A percentile compares a stretch with the other conserved stretches of the same genome.
Evolutionary conservation across 2,888 invertebrate genomes (phyloP).

Genomic region (Synanthedon vespiformis): DNA sequence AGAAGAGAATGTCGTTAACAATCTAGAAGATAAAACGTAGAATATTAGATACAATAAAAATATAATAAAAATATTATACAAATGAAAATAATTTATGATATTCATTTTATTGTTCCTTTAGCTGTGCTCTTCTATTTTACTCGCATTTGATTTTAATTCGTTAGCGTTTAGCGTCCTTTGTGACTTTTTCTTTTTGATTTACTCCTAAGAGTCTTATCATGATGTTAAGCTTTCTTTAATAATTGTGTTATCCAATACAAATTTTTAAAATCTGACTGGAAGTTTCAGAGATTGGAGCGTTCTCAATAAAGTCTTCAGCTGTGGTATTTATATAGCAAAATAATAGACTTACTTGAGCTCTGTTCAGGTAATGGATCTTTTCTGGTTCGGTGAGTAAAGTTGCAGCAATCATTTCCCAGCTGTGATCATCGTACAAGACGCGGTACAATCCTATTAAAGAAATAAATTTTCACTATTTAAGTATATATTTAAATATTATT

Average conservation of each 20-base stretch:
- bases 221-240: too few species aligned
- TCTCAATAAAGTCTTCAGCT: too few species aligned
- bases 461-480: background rate
- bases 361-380: constrained; percentile 75
- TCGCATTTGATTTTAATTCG: background rate
- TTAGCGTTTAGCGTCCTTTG: too few species aligned
- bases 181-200: too few species aligned
- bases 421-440: constrained; percentile 73
- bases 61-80: background rate
- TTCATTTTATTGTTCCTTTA: background rate
- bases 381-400: constrained; percentile 46
- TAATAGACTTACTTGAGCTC: constrained; percentile 73
- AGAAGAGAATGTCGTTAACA: constrained; percentile 81
- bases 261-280: too few species aligned
- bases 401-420: constrained; percentile 66
- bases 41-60: background rate
- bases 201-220: too few species aligned
- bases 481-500: too few species aligned
- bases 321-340: background rate
- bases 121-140: background rate
- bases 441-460: constrained; percentile 70
- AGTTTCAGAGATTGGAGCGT: too few species aligned
- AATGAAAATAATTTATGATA: background rate
- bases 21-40: constrained; percentile 38
- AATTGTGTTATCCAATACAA: too few species aligned